Base-by-base conservation (phyloP, 2,888 invertebrate genomes). In the Sceliomorpha sp. region DNA sequence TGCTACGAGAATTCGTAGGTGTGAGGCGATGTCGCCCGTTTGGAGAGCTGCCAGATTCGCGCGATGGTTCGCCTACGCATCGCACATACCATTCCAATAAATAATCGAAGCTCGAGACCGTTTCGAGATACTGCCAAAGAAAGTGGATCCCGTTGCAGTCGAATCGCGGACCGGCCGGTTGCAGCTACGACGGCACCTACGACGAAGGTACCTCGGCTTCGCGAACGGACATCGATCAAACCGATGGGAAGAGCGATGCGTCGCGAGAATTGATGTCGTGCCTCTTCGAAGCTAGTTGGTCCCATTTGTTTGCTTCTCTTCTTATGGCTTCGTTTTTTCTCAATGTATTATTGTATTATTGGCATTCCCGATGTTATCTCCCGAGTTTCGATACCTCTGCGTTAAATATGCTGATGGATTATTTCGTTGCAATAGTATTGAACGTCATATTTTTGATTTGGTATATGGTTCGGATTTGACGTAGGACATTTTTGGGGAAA, bases 51-150 rank as follows among this genome's bases (percentile, higher is more conserved):
- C 87, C 87, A 87, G 74, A 73, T 74, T 75, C 50, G 71, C 72
- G 70, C 69, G 71, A 72, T 64, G 66, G 47, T 20, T 70, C 82
- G 75, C 87, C 87, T 79, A 87, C 86, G 82, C 83, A 82, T 80
- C 73, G 76, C 80, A 79, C 86, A 86, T 86, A 85, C 85, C 87
- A 76, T 85, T 75, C 79, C 83, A 84, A 87, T 87, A 86, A 87
- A 87, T 87, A 87, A 87, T 87, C 84, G 79, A 85, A 83, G 50
- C 64, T 40, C 53, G 37, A 66, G 51, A 58, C 63, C n/a, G 59
- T 71, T 53, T 58, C 62, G 45, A 48, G 53, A 62, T 50, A 50
- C 44, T 62, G 59, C 58, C 56, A 42, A 66, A 60, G 56, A 66
- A 56, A 63, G 69, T 63, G 36, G 53, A 51, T 58, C 32, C 36